phyloP scores from a whole-genome alignment of 1,140 invertebrate species.

The Sitophilus oryzae region DNA sequence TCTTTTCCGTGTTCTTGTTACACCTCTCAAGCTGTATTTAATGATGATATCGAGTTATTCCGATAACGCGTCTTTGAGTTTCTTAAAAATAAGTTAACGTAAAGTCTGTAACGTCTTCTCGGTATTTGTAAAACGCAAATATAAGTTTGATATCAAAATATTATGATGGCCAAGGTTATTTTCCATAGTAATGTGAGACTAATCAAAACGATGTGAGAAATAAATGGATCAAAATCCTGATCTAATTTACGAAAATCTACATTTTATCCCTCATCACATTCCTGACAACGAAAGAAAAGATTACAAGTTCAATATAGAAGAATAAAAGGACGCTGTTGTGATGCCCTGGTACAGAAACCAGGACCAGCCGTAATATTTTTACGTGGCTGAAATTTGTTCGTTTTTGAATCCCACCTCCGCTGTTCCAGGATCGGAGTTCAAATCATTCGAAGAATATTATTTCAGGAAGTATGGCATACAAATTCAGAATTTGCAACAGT shows the following conservation, averaged over 20 bases:
- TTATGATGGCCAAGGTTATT: no score
- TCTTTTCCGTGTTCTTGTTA: no score
- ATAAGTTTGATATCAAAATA: no score
- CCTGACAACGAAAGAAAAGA: constrained; percentile 59
- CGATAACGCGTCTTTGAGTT: no score
- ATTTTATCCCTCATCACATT: constrained; percentile 53
- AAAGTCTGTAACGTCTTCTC: no score
- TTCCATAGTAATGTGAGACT: no score
- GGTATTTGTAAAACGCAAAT: no score
- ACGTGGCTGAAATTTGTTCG: constrained; percentile 89
- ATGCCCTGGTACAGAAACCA: constrained; percentile 98
- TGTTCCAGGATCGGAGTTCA: constrained; percentile 88
- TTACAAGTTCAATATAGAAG: constrained; percentile 71
- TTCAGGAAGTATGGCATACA: constrained; percentile 82
- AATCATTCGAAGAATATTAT: constrained; percentile 95
- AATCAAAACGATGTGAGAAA: no score
- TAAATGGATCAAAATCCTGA: no score
- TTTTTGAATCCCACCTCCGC: constrained; percentile 84
- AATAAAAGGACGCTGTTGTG: constrained; percentile 91
- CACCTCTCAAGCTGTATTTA: no score
- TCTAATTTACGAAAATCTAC: constrained; percentile 58
- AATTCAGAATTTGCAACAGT: constrained; percentile 85
- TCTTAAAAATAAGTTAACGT: no score
- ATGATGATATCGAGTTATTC: no score
- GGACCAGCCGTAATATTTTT: constrained; percentile 94